phyloP scores from a whole-genome alignment of 2,888 invertebrate genomes.

The Onthophagus sagittarius region DNA sequence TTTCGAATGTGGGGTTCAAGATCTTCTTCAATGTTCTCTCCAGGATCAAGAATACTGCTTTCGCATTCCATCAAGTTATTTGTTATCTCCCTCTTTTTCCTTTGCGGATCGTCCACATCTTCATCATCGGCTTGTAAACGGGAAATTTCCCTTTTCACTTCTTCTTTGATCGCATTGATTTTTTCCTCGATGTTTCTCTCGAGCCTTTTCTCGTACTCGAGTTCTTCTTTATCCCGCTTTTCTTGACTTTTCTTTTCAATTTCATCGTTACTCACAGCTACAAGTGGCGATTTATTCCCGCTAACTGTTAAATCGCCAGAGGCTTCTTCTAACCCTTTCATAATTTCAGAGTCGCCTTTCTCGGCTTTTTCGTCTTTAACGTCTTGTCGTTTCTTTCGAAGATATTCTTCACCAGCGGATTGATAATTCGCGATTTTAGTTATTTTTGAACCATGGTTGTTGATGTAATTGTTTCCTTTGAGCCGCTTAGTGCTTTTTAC shows the following conservation, averaged over 20 bases:
- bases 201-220: conserved; percentile 37
- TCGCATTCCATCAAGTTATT: conserved; percentile 38
- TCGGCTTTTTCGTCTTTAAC: conserved; percentile 5
- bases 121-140: conserved; percentile 26
- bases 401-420: conserved; percentile 30
- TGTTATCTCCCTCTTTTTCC: conserved; percentile 18
- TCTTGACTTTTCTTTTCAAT: conserved; percentile 27
- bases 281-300: conserved; percentile 36
- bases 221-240: conserved; percentile 30
- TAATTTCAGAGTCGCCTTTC: conserved; percentile 28
- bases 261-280: conserved; percentile 24
- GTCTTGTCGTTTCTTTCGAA: conserved; percentile 27
- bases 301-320: conserved; percentile 37
- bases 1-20: conserved; percentile 37
- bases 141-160: conserved; percentile 45
- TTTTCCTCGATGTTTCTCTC: conserved; percentile 43
- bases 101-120: background rate
- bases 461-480: conserved; percentile 15
- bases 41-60: conserved; percentile 39
- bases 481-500: conserved; percentile 1
- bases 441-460: background rate
- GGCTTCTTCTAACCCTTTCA: conserved; percentile 35
- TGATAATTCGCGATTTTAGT: conserved; percentile 30
- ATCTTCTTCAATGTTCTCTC: conserved; percentile 32
- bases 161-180: conserved; percentile 45